Evolutionary conservation across 2,113 vertebrate species (phyloP), one percentile per base, ranked within the genome.

Genomic region (Clarias magur): DNA sequence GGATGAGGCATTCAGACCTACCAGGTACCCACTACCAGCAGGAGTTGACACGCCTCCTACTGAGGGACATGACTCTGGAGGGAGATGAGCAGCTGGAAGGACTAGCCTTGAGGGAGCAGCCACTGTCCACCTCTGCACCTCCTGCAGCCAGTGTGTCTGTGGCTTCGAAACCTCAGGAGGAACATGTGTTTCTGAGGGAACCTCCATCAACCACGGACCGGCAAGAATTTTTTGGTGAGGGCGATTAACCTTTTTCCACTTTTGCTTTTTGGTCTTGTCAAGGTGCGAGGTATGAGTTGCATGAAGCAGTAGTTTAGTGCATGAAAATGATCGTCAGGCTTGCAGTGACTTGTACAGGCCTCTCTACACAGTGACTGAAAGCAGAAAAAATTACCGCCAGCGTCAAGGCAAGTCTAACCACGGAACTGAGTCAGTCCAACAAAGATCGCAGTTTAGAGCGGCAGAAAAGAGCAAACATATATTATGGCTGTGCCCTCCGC

Each of bases 171-270:
- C 81, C 93, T 84, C 82, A 91, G 84, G 95, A 95, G 70, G 94
- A 95, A 3, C 91, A 88, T 0, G 91, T 89, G 62, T 68, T 54
- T 0, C 82, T 86, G 5, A 91, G 93, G 80, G 94, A 94, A 42
- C 72, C 89, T 0, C 70, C 68, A 9, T 57, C 88, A 1, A 76
- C 83, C 0, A 94, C 96, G 89, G 94, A 93, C 90, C 93, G 96
- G 1, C 95, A 96, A 92, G 96, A 97, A 90, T 97, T 94, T 93
- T 97, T 97, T 91, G 96, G 96, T 97, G 93, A 97, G 95, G 94
- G 90, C 13, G 42, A 85, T 1, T 56, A n/a, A 79, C 17, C 3
- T n/a, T 78, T 68, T 25, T 42, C 21, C 82, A 42, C 38, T 87
- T 86, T 19, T 73, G 7, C 53, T 34, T 81, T 84, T 38, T 13